Evolutionary conservation across 2,888 invertebrate genomes (phyloP).

Genomic region (Epiblema foenella): DNA sequence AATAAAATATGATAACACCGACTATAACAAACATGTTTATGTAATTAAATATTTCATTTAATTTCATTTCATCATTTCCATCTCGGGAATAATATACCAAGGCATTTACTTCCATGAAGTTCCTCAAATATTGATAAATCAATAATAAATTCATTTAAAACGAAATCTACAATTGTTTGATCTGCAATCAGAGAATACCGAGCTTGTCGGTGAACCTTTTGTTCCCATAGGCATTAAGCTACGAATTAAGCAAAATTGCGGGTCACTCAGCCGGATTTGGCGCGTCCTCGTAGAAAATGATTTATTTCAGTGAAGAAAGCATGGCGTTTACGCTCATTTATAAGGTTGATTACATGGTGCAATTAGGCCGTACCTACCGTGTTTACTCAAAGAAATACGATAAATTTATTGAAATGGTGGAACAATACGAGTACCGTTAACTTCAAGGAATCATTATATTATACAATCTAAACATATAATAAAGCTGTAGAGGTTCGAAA

Average conservation of each 20-base stretch:
- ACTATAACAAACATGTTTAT: no score
- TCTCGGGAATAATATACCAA: background rate
- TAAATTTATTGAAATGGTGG: conserved; percentile 9
- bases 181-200: conserved; percentile 1
- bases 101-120: background rate
- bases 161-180: conserved; percentile 27
- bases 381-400: conserved; percentile 19
- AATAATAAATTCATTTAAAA: conserved; percentile 4
- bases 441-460: no score
- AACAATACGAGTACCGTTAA: background rate
- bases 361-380: conserved; percentile 14
- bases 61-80: background rate
- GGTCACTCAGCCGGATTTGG: conserved; percentile 28
- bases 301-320: background rate
- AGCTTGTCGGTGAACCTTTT: conserved; percentile 25
- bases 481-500: no score
- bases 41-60: no score
- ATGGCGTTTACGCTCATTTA: background rate
- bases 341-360: conserved; percentile 1
- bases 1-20: no score
- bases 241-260: conserved; percentile 38
- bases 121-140: background rate
- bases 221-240: conserved; percentile 33
- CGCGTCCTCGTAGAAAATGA: background rate
- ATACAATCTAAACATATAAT: no score